Conservation (phyloP, 2,888 invertebrate genomes). For the Troides helena region DNA sequence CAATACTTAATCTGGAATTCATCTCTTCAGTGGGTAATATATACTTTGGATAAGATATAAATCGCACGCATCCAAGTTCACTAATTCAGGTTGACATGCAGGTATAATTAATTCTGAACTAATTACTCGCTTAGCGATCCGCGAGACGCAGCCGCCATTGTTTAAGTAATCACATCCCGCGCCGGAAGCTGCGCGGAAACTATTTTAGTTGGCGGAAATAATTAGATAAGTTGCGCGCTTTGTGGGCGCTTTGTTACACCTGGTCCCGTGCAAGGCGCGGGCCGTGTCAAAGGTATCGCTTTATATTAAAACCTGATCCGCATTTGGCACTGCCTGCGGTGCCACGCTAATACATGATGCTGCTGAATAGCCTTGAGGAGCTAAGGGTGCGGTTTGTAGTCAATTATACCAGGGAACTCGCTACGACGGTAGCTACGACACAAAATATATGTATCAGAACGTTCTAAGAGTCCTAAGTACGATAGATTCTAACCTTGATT, state of each 20-base stretch:
- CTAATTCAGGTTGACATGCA: conserved; percentile 49
- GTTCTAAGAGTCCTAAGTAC: neutral
- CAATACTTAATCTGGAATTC: too few species aligned
- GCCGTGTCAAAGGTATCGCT: neutral
- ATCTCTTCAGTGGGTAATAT: too few species aligned
- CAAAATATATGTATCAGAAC: neutral
- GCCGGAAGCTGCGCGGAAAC: conserved; percentile 40
- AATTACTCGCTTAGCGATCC: conserved; percentile 59
- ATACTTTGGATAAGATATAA: neutral
- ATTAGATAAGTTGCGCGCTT: conserved; percentile 27
- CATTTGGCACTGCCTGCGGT: neutral
- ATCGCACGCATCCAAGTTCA: conserved; percentile 26
- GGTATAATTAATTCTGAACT: conserved; percentile 69
- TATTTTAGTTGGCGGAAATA: conserved; percentile 38
- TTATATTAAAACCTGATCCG: neutral
- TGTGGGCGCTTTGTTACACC: conserved; percentile 22
- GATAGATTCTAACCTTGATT: too few species aligned
- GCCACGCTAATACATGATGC: neutral
- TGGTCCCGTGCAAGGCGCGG: conserved; percentile 5
- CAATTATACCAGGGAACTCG: too few species aligned
- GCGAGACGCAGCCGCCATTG: conserved; percentile 36
- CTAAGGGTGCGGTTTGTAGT: neutral
- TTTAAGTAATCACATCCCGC: conserved; percentile 38
- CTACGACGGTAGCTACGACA: neutral
- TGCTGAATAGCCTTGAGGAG: neutral